These are phyloP conservation scores for Drosophila histrio DNA, from an alignment of 2,888 invertebrate species.

Conservation along the genomic window DNA sequence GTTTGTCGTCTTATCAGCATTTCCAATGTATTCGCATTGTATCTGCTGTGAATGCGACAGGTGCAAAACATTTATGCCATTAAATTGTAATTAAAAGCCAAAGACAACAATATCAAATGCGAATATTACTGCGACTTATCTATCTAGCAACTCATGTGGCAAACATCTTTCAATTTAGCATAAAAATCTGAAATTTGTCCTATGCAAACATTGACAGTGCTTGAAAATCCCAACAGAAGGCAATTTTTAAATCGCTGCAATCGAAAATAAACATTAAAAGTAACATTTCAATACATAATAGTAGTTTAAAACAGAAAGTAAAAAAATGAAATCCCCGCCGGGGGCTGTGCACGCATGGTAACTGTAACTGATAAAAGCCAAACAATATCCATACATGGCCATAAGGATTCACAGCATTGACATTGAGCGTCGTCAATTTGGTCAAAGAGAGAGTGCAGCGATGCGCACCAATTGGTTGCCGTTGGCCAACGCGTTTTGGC, in stretches of 20 bases:
- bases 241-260: constrained; percentile 11
- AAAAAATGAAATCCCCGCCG: constrained; percentile 2
- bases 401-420: constrained; percentile 58
- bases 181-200: neutral
- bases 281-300: neutral
- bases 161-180: neutral
- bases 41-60: constrained; percentile 33
- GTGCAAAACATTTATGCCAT: constrained; percentile 29
- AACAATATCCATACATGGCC: constrained; percentile 16
- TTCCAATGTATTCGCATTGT: constrained; percentile 13
- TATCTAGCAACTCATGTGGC: neutral
- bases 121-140: neutral
- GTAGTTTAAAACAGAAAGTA: neutral
- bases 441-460: constrained; percentile 41
- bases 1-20: constrained; percentile 46
- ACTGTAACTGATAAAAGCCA: constrained; percentile 33
- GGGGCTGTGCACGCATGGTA: constrained; percentile 16
- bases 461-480: constrained; percentile 41
- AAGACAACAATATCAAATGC: neutral
- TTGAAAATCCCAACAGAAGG: neutral
- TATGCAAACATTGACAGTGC: constrained; percentile 9
- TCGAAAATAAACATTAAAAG: constrained; percentile 29
- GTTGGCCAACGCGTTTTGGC: constrained; percentile 12
- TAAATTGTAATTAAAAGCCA: constrained; percentile 58
- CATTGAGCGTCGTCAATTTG: constrained; percentile 58